Conservation (phyloP, 2,113 vertebrate species). For the Columba janthina region DNA sequence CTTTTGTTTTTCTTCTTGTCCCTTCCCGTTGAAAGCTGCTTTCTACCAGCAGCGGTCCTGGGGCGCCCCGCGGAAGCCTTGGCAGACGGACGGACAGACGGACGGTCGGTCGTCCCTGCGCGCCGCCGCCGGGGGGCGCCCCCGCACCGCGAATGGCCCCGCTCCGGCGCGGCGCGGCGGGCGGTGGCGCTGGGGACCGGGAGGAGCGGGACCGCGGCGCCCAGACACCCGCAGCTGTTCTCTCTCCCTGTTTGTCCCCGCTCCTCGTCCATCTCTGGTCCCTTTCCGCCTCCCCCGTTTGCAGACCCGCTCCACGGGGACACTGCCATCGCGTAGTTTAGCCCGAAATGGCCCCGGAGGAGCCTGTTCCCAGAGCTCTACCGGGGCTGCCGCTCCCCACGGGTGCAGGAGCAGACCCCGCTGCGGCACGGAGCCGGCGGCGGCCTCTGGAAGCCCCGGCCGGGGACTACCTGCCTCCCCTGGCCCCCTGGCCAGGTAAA, state of each 20-base stretch:
- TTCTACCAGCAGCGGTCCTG: neutral
- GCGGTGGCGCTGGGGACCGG: neutral
- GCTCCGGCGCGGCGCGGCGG: neutral
- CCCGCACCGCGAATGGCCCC: neutral
- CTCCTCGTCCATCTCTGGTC: rapidly evolving
- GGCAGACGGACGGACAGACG: too few relatives aligned
- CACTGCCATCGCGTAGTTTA: neutral
- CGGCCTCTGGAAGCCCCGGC: too few relatives aligned
- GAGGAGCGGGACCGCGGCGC: neutral
- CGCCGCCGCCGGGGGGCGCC: neutral
- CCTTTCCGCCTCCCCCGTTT: too few relatives aligned
- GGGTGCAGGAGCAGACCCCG: neutral
- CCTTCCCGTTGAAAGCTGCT: rapidly evolving
- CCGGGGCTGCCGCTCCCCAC: neutral
- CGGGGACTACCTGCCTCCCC: neutral
- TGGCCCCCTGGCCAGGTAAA: neutral
- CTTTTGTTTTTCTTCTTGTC: neutral
- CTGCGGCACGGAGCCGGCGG: neutral
- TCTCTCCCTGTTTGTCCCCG: rapidly evolving
- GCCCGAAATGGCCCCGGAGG: neutral
- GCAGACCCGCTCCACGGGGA: neutral
- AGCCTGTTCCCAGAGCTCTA: neutral
- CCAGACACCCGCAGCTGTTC: rapidly evolving
- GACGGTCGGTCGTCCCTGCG: too few relatives aligned
- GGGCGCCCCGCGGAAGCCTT: too few relatives aligned